A percentile compares a stretch with the other conserved stretches of the same genome.
Evolutionary conservation across 2,888 invertebrate species (phyloP).

Genomic region (Drosophila borealis): DNA sequence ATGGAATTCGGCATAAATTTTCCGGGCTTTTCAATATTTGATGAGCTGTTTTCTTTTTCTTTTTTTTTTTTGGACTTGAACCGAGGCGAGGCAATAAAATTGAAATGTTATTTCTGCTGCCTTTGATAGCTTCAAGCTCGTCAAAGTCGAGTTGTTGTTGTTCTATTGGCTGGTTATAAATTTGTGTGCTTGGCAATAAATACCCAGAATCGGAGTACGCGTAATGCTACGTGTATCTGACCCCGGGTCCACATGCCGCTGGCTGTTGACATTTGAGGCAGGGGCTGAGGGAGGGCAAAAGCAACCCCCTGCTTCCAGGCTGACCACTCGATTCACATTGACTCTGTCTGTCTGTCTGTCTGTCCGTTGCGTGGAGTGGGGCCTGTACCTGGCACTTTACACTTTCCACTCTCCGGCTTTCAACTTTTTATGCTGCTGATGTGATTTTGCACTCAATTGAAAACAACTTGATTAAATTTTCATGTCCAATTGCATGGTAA

Average conservation of each 20-base stretch:
- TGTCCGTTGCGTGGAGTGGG: slow-evolving; percentile 21
- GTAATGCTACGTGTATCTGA: slow-evolving; percentile 34
- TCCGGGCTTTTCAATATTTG: slow-evolving; percentile 70
- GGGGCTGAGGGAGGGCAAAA: slow-evolving; percentile 12
- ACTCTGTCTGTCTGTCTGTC: slow-evolving; percentile 22
- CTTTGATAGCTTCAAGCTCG: slow-evolving; percentile 31
- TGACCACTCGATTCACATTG: slow-evolving; percentile 58
- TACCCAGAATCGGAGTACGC: slow-evolving; percentile 49
- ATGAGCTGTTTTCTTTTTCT: slow-evolving; percentile 40
- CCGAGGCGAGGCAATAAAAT: slow-evolving; percentile 64
- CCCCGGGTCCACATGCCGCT: slow-evolving; percentile 21
- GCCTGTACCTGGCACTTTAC: slow-evolving; percentile 47
- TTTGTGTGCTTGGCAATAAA: slow-evolving; percentile 75
- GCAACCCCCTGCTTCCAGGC: slow-evolving; percentile 44
- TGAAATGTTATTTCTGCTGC: slow-evolving; percentile 64
- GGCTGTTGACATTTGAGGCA: slow-evolving; percentile 70
- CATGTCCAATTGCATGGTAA: slow-evolving; percentile 64
- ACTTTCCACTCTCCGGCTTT: slow-evolving; percentile 34
- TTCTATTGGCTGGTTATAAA: slow-evolving; percentile 76
- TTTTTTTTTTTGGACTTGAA: slow-evolving; percentile 29
- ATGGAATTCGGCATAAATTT: slow-evolving; percentile 79
- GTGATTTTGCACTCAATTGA: slow-evolving; percentile 84
- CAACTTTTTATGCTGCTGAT: slow-evolving; percentile 61
- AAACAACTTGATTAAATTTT: slow-evolving; percentile 79
- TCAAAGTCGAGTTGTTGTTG: slow-evolving; percentile 59